Percentiles rank a stretch among this genome's conserved stretches.
Conservation (phyloP, 1,140 invertebrate genomes). For the Drosophila melanogaster region Release_6_plus_ISO1_MT NC_004354.4:10566501-10567000, state of each 20-base stretch:
- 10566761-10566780: not conserved
- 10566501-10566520: not conserved
- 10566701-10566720: not conserved
- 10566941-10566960: conserved; percentile 11
- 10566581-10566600: not conserved
- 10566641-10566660: too few species aligned
- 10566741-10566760: conserved; percentile 12
- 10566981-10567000: conserved; percentile 33
- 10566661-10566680: not conserved
- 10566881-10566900: conserved; percentile 80
- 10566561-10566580: not conserved
- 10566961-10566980: conserved; percentile 10
- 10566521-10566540: too few species aligned
- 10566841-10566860: conserved; percentile 29
- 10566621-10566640: not conserved
- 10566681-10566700: not conserved
- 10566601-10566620: not conserved
- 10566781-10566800: conserved; percentile 9
- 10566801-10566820: not conserved
- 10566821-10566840: conserved; percentile 24
- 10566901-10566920: conserved; percentile 79
- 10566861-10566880: conserved; percentile 8
- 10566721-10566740: not conserved
- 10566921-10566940: conserved; percentile 64
- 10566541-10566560: not conserved